phyloP scores from a whole-genome alignment of 2,797 vertebrate species.

The Champsocephalus gunnari region DNA sequence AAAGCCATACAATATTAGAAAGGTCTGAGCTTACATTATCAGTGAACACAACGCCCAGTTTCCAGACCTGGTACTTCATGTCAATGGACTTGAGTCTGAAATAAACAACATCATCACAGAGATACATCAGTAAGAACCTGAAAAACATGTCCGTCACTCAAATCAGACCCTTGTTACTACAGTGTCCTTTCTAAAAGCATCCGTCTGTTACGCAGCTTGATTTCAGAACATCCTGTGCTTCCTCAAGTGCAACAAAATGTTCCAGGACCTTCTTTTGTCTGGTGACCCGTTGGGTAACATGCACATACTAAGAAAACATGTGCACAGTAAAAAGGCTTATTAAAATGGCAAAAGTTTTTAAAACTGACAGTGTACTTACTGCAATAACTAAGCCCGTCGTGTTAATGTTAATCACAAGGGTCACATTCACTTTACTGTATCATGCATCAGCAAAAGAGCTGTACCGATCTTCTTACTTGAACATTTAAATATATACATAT shows the following conservation, averaged over 20 bases:
- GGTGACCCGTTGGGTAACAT: neutral
- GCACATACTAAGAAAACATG: conserved; percentile 22
- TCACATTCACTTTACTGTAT: conserved; percentile 18
- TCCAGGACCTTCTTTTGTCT: conserved; percentile 40
- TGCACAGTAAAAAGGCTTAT: conserved; percentile 2
- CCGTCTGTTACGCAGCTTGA: conserved; percentile 14
- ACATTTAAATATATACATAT: conserved; percentile 1
- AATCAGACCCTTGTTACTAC: conserved; percentile 39
- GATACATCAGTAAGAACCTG: conserved; percentile 21
- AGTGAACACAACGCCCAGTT: conserved; percentile 84
- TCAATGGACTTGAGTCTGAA: conserved; percentile 79
- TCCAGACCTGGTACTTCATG: conserved; percentile 85
- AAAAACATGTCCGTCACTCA: conserved; percentile 39
- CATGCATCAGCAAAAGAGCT: conserved; percentile 5
- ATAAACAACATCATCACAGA: conserved; percentile 15
- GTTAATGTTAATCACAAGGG: conserved; percentile 11
- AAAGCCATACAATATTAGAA: conserved; percentile 5
- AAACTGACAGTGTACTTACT: neutral
- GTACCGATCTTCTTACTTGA: conserved; percentile 28
- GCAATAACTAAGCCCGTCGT: neutral
- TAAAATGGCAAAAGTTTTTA: conserved; percentile 8
- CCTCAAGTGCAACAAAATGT: conserved; percentile 58
- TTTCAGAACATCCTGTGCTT: conserved; percentile 67
- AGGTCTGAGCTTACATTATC: conserved; percentile 78
- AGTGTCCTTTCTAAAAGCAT: conserved; percentile 37